Base-by-base conservation (phyloP, 2,888 invertebrate genomes). In the Julus scandinavius region DNA sequence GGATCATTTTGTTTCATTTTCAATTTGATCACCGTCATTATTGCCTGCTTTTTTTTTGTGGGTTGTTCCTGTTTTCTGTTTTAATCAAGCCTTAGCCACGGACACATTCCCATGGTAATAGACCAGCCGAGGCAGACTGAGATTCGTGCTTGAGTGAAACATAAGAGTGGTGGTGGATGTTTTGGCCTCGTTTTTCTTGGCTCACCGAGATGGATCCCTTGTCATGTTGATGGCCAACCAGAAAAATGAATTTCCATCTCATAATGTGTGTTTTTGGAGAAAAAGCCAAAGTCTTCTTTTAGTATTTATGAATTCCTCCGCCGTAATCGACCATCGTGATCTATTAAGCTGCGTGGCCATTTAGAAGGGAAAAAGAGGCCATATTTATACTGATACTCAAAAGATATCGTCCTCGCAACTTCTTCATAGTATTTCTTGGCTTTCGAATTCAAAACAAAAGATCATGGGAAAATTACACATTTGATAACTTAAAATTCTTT, bases 271-370 rank as follows among this genome's bases (percentile, higher is more conserved):
- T 11, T 80, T 80, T 80, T 13, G 80, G 38, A 38, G 80, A 11
- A 80, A 80, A 80, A 80, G 80, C 80, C 38, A 80, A 80, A 80
- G 29, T 38, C 80, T 80, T 80, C 80, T n/a, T 80, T 38, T 80
- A 80, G 80, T 80, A 80, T 80, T 80, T 80, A 80, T 80, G 80
- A 80, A 80, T 80, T 80, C 80, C 80, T 80, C 29, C 80, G 15
- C 80, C 11, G 80, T 80, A 80, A 80, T 80, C 80, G 38, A 29
- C 80, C 80, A 80, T 80, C 80, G 38, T 80, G 80, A 80, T 80
- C 80, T 80, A 80, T 80, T 80, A 80, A 80, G 80, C 80, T 80
- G 38, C 80, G 80, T 2, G 13, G 80, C 80, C 80, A 80, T 80
- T 80, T 80, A 38, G 38, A 80, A 29, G 29, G 80, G n/a, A 29